Evolutionary conservation across 2,888 invertebrate genomes (phyloP), one percentile per base, ranked within the genome.

Genomic region (Eumacrocentrus americanus): DNA sequence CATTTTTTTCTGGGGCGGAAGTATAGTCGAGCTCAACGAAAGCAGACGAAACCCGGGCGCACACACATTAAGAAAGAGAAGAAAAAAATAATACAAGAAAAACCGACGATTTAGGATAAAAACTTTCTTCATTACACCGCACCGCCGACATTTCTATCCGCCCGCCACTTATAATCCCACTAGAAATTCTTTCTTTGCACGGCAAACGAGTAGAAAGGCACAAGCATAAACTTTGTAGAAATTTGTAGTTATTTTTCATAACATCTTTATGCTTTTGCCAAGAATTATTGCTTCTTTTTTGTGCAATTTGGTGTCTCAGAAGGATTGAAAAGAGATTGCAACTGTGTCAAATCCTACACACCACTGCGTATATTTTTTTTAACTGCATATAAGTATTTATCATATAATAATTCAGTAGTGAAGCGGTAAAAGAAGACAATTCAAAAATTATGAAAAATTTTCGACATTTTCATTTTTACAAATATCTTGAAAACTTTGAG

Each of bases 261-360:
- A 6, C 9, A 38, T 12, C n/a, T 38, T 38, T 7, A 9, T 38
- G 12, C 9, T n/a, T 38, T n/a, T 38, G 7, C 7, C 7, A 14
- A 38, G 12, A n/a, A n/a, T 12, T 38, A 14, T 11, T 2, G n/a
- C 6, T 38, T 38, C 16, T 3, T 20, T 44, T 44, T 44, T 44
- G 29, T 9, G 29, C 2, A 16, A 11, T 18, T 44, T 22, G 11
- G 9, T 20, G 73, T 72, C 72, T 4, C 5, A 29, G 9, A 29
- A 29, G 29, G 9, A 29, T 29, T 74, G 69, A 64, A 73, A 29
- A 29, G 4, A 29, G 29, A 67, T 73, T 23, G 64, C 42, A 59
- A 63, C 68, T 71, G 73, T 69, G 73, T 63, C 74, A 29, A 72
- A 72, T 72, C 73, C 68, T 74, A 68, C 54, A 53, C 60, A 62